A percentile compares a stretch with the other conserved stretches of the same genome.
Conservation (phyloP, 1,140 invertebrate species). For the Portunus trituberculatus region DNA sequence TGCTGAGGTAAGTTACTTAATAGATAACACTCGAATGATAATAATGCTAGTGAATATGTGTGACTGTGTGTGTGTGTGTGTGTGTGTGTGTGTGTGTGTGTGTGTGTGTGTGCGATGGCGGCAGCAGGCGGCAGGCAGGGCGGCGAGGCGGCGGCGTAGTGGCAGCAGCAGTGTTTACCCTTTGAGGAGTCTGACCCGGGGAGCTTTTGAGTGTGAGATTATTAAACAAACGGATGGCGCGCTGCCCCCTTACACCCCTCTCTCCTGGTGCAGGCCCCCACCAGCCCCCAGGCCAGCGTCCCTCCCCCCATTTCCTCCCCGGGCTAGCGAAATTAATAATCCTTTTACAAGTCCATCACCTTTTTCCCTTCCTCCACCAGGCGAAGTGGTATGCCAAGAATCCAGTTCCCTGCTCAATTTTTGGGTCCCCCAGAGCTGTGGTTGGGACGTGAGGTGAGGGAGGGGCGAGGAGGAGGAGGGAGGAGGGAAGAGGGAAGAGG, state of each 20-base stretch:
- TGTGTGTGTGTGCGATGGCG: not conserved
- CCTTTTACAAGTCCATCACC: slow-evolving; percentile 58
- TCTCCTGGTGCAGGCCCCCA: not conserved
- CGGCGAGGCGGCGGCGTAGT: not conserved
- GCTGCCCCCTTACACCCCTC: not conserved
- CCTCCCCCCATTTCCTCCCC: not conserved
- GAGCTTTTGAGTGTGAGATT: slow-evolving; percentile 23
- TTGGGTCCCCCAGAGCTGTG: slow-evolving; percentile 59
- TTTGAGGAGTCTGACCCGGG: not conserved
- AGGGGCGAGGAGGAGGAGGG: not conserved
- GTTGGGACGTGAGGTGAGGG: slow-evolving; percentile 56
- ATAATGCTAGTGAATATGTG: no score
- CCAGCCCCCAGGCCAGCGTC: not conserved
- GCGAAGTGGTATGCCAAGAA: slow-evolving; percentile 63
- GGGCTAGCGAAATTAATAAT: slow-evolving; percentile 66
- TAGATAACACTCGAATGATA: not conserved
- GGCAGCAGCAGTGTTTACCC: not conserved
- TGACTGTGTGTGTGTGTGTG: not conserved
- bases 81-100: not conserved
- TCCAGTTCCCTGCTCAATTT: slow-evolving; percentile 53
- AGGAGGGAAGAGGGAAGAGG: not conserved
- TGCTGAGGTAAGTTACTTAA: no score
- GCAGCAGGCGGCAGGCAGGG: not conserved
- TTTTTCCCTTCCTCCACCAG: slow-evolving; percentile 33
- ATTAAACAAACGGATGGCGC: slow-evolving; percentile 39